Percentiles rank a stretch among this genome's conserved stretches.
Conservation (phyloP, 2,888 invertebrate genomes). For the Oxyscelio sp. region DNA sequence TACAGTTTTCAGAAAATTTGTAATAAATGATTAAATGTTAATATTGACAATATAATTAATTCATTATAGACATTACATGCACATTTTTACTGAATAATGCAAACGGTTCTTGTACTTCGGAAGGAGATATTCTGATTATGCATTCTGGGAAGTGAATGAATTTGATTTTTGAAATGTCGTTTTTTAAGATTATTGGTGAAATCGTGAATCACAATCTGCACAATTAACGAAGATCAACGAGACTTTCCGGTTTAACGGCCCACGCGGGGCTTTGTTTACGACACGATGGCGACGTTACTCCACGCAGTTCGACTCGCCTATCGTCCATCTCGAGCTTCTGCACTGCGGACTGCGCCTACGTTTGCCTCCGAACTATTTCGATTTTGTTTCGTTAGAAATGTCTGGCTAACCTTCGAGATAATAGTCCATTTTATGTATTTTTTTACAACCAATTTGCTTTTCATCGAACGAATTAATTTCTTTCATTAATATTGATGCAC, state of each 20-base stretch:
- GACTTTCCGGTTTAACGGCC: conserved; percentile 80
- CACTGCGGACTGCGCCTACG: conserved; percentile 57
- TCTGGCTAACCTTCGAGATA: conserved; percentile 20
- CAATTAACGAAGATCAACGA: conserved; percentile 83
- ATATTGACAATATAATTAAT: background rate
- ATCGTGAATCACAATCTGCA: conserved; percentile 81
- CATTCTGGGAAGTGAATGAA: conserved; percentile 25
- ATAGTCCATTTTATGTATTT: conserved; percentile 9
- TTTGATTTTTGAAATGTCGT: conserved; percentile 29
- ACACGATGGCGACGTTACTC: conserved; percentile 81
- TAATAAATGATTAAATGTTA: background rate
- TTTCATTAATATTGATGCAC: background rate
- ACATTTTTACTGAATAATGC: no score
- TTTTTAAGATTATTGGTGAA: conserved; percentile 76
- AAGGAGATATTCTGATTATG: conserved; percentile 10
- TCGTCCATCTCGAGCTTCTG: conserved; percentile 78
- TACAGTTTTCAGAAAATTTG: no score
- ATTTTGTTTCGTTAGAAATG: conserved; percentile 42
- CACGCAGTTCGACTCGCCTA: conserved; percentile 77
- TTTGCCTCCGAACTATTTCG: conserved; percentile 35
- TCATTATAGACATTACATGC: background rate
- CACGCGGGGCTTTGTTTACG: conserved; percentile 85
- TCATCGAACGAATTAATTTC: background rate
- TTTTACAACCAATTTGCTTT: conserved; percentile 1
- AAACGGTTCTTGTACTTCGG: background rate